phyloP scores from a whole-genome alignment of 2,888 invertebrate species.

The Tipula vernalis region DNA sequence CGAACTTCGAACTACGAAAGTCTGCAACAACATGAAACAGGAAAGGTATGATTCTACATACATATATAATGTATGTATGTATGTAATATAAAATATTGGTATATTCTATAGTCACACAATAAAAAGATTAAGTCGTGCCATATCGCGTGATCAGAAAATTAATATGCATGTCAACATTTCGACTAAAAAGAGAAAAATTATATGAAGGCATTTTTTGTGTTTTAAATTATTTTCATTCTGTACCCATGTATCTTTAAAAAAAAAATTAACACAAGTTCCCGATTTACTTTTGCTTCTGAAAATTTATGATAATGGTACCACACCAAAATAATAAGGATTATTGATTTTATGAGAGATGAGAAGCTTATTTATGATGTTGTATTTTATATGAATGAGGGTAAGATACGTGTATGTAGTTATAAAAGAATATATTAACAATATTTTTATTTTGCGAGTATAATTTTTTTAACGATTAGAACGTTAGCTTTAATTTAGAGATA shows the following conservation, averaged over 20 bases:
- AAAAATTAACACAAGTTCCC: neutral
- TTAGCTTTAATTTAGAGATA: neutral
- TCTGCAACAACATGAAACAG: neutral
- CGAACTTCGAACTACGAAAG: neutral
- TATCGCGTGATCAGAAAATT: constrained; percentile 11
- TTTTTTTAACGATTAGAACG: neutral
- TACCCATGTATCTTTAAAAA: neutral
- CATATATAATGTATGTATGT: neutral
- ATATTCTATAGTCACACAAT: neutral
- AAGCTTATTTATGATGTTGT: neutral
- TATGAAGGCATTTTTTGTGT: neutral
- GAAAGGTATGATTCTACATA: neutral
- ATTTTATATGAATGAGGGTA: neutral
- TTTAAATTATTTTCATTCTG: neutral
- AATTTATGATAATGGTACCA: neutral
- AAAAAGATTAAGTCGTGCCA: constrained; percentile 11
- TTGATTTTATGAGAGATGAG: neutral
- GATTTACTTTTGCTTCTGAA: neutral
- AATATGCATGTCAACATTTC: constrained; percentile 10
- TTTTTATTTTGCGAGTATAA: neutral
- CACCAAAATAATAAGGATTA: neutral
- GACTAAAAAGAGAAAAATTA: neutral
- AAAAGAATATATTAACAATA: neutral
- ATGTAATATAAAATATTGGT: neutral
- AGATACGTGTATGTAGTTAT: neutral